Conservation (phyloP, 2,113 vertebrate genomes). For the Indicator indicator region DNA sequence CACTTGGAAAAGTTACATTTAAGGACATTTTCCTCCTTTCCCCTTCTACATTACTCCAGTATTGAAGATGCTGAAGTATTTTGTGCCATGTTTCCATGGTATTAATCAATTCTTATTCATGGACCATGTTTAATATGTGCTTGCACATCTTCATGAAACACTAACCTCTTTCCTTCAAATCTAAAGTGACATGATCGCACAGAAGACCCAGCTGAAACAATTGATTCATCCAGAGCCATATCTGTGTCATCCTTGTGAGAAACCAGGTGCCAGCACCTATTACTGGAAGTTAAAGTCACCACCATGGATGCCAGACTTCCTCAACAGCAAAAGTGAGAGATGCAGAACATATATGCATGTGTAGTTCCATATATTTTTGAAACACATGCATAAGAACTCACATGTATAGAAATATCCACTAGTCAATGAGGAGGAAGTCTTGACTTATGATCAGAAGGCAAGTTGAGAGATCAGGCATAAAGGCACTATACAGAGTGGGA, state of each 20-base stretch:
- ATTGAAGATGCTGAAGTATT: background rate
- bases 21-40: background rate
- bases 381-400: background rate
- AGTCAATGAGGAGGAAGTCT: background rate
- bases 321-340: background rate
- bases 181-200: rapidly evolving
- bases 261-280: background rate
- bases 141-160: background rate
- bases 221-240: background rate
- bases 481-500: background rate
- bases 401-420: background rate
- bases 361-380: background rate
- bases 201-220: background rate
- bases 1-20: background rate
- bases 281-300: background rate
- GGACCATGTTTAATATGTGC: background rate
- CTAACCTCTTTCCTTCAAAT: background rate
- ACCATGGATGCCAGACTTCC: background rate
- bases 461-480: background rate
- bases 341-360: background rate
- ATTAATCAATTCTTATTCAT: background rate
- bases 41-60: background rate
- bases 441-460: background rate
- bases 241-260: background rate
- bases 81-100: background rate